Percentiles rank a stretch among this genome's conserved stretches.
These are phyloP conservation scores for Poliocrania exsul DNA, from an alignment of 2,797 vertebrate species.

Conservation along the genomic window DNA sequence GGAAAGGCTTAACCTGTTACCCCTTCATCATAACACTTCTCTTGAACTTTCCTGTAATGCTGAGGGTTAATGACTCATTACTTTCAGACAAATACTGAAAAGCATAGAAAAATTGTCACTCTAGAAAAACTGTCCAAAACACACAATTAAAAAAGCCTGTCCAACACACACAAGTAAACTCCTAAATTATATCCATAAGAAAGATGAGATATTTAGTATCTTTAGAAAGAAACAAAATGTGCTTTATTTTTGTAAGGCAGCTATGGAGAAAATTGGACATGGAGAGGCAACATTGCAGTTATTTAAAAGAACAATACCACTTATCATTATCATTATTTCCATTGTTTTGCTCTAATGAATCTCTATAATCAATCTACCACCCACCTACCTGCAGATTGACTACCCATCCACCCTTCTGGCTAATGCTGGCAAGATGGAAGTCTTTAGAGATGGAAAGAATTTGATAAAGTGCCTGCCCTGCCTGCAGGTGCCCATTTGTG, in stretches of 20 bases:
- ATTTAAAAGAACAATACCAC: background rate
- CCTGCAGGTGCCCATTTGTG: background rate
- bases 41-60: background rate
- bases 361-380: background rate
- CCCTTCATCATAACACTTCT: background rate
- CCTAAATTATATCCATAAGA: background rate
- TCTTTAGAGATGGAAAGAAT: background rate
- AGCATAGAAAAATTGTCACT: no score
- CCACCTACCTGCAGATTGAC: background rate
- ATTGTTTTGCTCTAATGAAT: constrained; percentile 2
- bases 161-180: background rate
- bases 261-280: background rate
- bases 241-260: background rate
- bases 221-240: background rate
- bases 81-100: background rate
- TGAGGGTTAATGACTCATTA: background rate
- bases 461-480: background rate
- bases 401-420: background rate
- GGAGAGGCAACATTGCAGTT: background rate
- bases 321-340: background rate
- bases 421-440: background rate
- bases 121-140: background rate
- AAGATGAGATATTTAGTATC: background rate
- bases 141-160: background rate
- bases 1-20: background rate